Conservation (phyloP, 2,888 invertebrate species). For the Spodoptera exigua region DNA sequence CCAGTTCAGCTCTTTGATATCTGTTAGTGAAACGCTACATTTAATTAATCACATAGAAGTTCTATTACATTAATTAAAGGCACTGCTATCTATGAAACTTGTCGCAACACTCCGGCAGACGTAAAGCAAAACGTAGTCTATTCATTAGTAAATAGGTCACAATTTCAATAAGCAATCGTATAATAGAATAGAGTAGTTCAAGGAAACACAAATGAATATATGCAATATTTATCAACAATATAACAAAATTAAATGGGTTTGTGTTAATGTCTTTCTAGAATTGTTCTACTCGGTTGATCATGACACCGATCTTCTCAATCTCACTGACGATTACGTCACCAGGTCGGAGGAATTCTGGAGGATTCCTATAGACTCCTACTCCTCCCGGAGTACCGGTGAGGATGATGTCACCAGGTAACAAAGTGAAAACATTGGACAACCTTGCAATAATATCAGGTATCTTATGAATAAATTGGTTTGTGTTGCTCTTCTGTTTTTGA, state of each 20-base stretch:
- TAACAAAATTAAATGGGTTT: too few species aligned
- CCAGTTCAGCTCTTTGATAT: too few species aligned
- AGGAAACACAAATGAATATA: too few species aligned
- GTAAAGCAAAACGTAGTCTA: constrained; percentile 5
- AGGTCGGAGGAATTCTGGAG: constrained; percentile 92
- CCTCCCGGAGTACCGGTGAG: constrained; percentile 95
- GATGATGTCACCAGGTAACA: constrained; percentile 95
- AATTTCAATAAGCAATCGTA: not conserved
- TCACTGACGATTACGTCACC: constrained; percentile 93
- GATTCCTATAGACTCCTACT: constrained; percentile 91
- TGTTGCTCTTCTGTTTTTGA: constrained; percentile 93
- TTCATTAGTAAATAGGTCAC: constrained; percentile 9
- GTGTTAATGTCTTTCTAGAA: too few species aligned
- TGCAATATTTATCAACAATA: too few species aligned
- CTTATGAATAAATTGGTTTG: constrained; percentile 93
- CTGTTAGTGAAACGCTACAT: not conserved
- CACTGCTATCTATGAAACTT: constrained; percentile 6
- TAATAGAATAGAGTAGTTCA: not conserved
- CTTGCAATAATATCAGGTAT: constrained; percentile 93
- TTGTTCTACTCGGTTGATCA: constrained; percentile 62
- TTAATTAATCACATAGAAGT: not conserved
- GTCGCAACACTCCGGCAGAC: not conserved
- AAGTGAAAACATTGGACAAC: constrained; percentile 90
- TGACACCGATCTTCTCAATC: constrained; percentile 70
- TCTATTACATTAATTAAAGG: constrained; percentile 15